phyloP scores from a whole-genome alignment of 2,113 vertebrate species.

The Taxidea taxus region DNA sequence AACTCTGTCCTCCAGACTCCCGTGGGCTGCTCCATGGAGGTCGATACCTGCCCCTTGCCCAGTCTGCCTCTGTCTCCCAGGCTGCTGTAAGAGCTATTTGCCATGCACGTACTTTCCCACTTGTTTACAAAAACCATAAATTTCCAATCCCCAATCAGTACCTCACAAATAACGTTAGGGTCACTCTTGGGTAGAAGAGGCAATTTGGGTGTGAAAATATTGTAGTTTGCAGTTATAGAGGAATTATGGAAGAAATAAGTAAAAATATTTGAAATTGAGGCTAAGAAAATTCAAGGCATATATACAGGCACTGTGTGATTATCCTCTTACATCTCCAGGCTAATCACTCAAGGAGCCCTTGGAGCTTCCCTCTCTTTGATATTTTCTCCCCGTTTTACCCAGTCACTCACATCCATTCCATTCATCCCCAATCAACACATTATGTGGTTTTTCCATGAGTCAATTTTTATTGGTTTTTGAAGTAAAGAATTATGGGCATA shows the following conservation, averaged over 20 bases:
- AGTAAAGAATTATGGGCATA: conserved; percentile 32
- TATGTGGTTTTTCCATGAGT: conserved; percentile 40
- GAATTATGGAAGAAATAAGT: conserved; percentile 9
- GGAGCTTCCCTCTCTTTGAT: background rate
- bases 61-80: background rate
- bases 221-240: background rate
- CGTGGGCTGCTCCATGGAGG: background rate
- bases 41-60: background rate
- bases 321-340: background rate
- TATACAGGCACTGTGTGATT: rapidly evolving
- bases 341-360: background rate
- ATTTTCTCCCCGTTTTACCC: background rate
- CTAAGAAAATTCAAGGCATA: background rate
- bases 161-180: background rate
- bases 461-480: conserved; percentile 69
- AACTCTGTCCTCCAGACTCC: background rate
- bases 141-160: background rate
- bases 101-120: background rate
- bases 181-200: background rate
- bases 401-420: background rate
- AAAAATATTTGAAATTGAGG: background rate
- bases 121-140: background rate
- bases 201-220: background rate
- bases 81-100: background rate
- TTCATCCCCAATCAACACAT: conserved; percentile 52